Evolutionary conservation across 2,113 vertebrate species (phyloP), one percentile per base, ranked within the genome.

Genomic region (Malurus melanocephalus): DNA sequence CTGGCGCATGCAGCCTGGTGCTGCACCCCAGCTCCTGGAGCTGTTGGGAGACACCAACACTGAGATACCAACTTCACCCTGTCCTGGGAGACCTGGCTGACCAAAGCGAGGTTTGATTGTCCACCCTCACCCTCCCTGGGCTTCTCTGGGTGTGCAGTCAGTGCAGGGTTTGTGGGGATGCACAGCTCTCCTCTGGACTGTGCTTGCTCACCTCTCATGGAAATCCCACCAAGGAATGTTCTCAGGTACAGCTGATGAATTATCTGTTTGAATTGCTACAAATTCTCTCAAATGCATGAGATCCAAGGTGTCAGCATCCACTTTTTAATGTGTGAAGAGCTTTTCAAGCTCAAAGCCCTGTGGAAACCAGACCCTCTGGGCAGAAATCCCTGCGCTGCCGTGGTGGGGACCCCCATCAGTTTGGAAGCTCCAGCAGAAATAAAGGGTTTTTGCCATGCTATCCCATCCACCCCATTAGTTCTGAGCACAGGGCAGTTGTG

Each of bases 11-110:
- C 3, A 32, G 17, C 19, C 22, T 24, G 38, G 32, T 35, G 62
- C 20, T 79, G 27, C 2, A 1, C 9, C 72, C 82, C 0, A 0
- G 21, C 2, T 56, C 46, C 16, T 30, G 49, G 33, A 7, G 2
- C 7, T 1, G 3, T 53, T 48, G n/a, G n/a, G 45, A 14, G 4
- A 35, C 21, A 27, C 16, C 13, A 18, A 30, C 14, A 8, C 30
- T 27, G 12, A 40, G 51, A 4, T 2, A 43, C 1, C 22, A 67
- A n/a, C 16, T 52, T 61, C 52, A 51, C 60, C 43, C 38, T 71
- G 40, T 18, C 26, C 42, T 16, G 32, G n/a, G 35, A 60, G 10
- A 38, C 7, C 33, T n/a, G 21, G 16, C 12, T 18, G 6, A 24
- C n/a, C 38, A 82, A 64, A 64, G 67, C 22, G 55, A 55, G 18